phyloP scores from a whole-genome alignment of 2,888 invertebrate species.

The Leptothorax acervorum region DNA sequence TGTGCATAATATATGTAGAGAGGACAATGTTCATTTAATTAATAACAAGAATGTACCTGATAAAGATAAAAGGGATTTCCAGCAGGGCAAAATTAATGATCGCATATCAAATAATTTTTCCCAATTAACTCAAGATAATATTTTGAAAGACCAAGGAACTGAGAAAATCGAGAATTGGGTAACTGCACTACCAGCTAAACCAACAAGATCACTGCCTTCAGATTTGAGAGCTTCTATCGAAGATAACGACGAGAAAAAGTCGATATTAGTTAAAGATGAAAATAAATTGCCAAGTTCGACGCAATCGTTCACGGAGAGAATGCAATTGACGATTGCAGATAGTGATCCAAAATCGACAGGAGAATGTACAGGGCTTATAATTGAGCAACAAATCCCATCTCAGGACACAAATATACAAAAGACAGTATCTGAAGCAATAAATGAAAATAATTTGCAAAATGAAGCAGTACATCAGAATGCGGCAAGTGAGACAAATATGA shows the following conservation, averaged over 20 bases:
- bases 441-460: neutral
- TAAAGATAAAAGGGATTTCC: neutral
- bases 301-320: neutral
- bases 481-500: neutral
- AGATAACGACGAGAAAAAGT: constrained; percentile 12
- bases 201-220: constrained; percentile 58
- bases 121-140: neutral
- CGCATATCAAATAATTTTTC: neutral
- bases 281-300: neutral
- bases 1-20: neutral
- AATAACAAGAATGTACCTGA: constrained; percentile 4
- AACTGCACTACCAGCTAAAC: constrained; percentile 51
- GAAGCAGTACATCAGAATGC: neutral
- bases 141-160: neutral
- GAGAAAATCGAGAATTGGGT: neutral
- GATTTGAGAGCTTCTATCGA: constrained; percentile 13
- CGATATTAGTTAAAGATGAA: neutral
- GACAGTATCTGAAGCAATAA: neutral
- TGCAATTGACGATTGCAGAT: neutral
- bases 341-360: neutral
- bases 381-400: too few species aligned
- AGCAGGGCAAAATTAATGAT: neutral
- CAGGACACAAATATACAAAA: neutral
- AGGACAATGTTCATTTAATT: neutral
- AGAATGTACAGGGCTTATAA: neutral